Evolutionary conservation across 2,113 vertebrate species (phyloP).

Genomic region (Python bivittatus): DNA sequence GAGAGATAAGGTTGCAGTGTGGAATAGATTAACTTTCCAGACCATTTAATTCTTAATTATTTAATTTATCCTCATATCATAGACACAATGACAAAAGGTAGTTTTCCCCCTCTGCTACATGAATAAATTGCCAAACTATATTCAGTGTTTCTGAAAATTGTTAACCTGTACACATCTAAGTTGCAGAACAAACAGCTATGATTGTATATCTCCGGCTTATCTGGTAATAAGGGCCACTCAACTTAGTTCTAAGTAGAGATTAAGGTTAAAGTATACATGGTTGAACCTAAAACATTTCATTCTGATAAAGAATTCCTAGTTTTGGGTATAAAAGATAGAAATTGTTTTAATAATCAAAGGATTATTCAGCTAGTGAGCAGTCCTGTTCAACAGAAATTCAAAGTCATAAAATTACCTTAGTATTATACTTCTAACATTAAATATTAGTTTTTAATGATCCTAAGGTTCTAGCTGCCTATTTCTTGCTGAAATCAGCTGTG

Average conservation of each 20-base stretch:
- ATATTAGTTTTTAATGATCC: not conserved
- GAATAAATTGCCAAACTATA: not conserved
- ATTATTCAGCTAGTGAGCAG: not conserved
- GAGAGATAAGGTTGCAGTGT: not conserved
- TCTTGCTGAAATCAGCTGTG: not conserved
- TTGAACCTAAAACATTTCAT: not conserved
- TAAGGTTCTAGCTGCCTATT: not conserved
- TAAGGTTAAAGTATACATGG: not conserved
- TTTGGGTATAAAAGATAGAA: not conserved
- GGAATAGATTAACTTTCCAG: not conserved
- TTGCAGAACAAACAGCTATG: not conserved
- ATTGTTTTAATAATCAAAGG: not conserved
- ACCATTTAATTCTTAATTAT: not conserved
- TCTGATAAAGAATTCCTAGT: not conserved
- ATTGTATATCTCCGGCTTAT: not conserved
- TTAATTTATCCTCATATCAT: not conserved
- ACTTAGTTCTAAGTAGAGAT: not conserved
- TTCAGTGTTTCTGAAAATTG: not conserved
- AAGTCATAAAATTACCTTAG: not conserved
- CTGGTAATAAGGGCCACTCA: not conserved
- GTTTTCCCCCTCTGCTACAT: not conserved
- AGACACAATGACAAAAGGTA: not conserved
- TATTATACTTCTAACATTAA: not conserved
- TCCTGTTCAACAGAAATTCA: not conserved
- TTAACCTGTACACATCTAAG: not conserved